Evolutionary conservation across 2,113 vertebrate species (phyloP), one percentile per base, ranked within the genome.

Genomic region (Macquaria ambigua): DNA sequence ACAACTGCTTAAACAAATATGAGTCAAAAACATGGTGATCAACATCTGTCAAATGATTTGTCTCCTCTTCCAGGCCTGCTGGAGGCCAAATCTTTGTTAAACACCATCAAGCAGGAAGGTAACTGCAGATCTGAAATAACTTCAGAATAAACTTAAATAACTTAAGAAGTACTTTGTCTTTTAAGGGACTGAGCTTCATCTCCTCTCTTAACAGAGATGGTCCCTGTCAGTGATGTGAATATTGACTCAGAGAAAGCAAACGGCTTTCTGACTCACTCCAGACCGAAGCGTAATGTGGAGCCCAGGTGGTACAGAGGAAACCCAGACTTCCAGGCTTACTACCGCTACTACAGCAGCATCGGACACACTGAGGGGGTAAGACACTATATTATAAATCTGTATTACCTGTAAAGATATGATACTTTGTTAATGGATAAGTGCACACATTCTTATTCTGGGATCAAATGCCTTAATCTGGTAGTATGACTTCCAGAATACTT

Each of bases 321-420:
- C 87, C 96, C 96, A 1, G 96, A 97, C 85, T 97, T 97, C 89
- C 96, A 97, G 94, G 66, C 95, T 9, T 97, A 96, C 85, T 97
- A 97, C 89, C 93, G 94, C 81, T 97, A 96, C 92, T 97, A 96
- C 94, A 96, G 91, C 88, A 96, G 96, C 92, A 97, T 96, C 41
- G 96, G 96, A 31, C 96, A 97, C 95, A 95, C 93, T 0, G 96
- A 96, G 83, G 96, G 96, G 93, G 96, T 97, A 41, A 93, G 93
- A 75, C 3, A 18, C 8, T 4, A 5, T 10, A 11, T 43, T 21
- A n/a, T 28, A 8, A 6, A 63, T 16, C 4, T 21, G 4, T 28
- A 14, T 18, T 1, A 18, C 18, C 10, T 41, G 8, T n/a, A 9
- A 64, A 66, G 20, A 58, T 10, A 25, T 53, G 5, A 67, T 21